Evolutionary conservation across 2,113 vertebrate genomes (phyloP).

Genomic region (Oostethus manadensis): DNA sequence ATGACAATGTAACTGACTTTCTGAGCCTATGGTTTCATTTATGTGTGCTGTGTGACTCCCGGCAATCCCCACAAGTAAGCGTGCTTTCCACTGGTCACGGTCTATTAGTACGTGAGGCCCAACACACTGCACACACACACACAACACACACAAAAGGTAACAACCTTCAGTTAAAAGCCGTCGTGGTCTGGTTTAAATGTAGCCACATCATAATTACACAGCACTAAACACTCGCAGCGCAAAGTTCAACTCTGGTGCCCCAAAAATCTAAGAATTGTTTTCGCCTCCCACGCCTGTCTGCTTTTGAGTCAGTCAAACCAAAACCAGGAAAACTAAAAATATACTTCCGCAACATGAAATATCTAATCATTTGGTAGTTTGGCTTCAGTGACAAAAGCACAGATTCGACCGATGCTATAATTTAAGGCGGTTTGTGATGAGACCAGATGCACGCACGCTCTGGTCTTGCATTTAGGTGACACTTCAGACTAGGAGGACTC

Average conservation of each 20-base stretch:
- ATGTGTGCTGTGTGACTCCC: too few relatives aligned
- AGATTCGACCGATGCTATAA: background rate
- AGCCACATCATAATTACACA: conserved; percentile 53
- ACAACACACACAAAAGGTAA: background rate
- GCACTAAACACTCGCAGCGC: conserved; percentile 40
- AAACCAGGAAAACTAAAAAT: background rate
- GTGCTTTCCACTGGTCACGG: too few relatives aligned
- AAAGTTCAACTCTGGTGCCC: conserved; percentile 31
- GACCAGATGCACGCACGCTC: background rate
- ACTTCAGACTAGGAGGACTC: conserved; percentile 17
- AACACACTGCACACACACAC: background rate
- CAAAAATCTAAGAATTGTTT: conserved; percentile 34
- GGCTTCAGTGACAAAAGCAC: too few relatives aligned
- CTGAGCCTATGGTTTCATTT: too few relatives aligned
- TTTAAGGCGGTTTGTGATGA: background rate
- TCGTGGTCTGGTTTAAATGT: conserved; percentile 49
- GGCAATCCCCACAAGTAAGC: too few relatives aligned
- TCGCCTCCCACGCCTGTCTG: conserved; percentile 28
- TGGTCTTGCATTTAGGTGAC: too few relatives aligned
- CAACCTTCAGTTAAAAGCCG: conserved; percentile 41
- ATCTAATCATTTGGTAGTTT: too few relatives aligned
- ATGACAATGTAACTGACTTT: too few relatives aligned
- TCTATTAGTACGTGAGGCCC: too few relatives aligned
- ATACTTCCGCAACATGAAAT: background rate
- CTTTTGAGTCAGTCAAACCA: conserved; percentile 14